These are phyloP conservation scores for Oxyruncus cristatus DNA, from an alignment of 2,113 vertebrate species.

Conservation along the genomic window DNA sequence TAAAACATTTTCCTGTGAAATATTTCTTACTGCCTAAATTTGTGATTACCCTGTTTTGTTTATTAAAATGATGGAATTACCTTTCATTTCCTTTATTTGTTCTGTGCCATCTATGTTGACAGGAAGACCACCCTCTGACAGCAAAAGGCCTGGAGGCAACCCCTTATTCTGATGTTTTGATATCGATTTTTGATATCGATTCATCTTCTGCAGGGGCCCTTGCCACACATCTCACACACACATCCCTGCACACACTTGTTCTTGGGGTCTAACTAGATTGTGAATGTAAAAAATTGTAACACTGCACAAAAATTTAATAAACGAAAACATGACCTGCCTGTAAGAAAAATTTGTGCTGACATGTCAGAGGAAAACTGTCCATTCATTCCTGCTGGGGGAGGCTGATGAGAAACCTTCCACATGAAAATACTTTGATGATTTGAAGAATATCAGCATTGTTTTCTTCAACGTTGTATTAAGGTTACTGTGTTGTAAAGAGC, in stretches of 20 bases:
- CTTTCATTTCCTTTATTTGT: not conserved
- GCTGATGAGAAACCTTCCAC: not conserved
- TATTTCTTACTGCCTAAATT: not conserved
- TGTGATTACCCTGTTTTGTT: not conserved
- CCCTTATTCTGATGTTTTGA: not conserved
- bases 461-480: not conserved
- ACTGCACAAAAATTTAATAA: not conserved
- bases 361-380: not conserved
- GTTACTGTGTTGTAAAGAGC: not conserved
- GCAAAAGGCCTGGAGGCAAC: not conserved
- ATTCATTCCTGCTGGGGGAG: not conserved
- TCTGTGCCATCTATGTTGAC: not conserved
- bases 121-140: not conserved
- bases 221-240: not conserved
- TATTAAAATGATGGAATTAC: not conserved
- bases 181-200: not conserved
- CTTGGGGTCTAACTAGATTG: not conserved
- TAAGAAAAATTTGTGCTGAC: not conserved
- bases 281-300: not conserved
- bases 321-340: not conserved
- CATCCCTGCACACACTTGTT: not conserved
- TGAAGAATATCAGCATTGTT: not conserved
- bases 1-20: not conserved
- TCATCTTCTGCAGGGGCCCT: not conserved
- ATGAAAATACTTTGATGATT: not conserved